A percentile compares a stretch with the other conserved stretches of the same genome.
These are phyloP conservation scores for Brachionus sp. DNA, from an alignment of 1,140 invertebrate genomes.

Conservation along the genomic window DNA sequence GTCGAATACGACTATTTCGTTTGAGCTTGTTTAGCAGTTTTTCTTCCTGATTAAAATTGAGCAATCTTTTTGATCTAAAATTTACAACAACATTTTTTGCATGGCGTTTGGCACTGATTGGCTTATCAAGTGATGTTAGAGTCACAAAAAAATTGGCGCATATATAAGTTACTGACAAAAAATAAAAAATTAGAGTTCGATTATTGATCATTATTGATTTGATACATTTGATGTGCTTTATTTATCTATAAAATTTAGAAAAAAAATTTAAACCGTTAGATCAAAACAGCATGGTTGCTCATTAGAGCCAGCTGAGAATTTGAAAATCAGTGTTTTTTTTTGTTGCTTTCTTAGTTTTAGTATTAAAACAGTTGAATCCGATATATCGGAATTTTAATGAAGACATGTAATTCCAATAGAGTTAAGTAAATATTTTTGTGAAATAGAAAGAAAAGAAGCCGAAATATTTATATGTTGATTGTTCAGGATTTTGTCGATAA, in stretches of 20 bases:
- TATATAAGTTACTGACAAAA: not conserved
- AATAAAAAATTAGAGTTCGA: not conserved
- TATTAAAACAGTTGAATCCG: not conserved
- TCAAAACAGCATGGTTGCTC: conserved; percentile 12
- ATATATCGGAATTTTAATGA: conserved; percentile 13
- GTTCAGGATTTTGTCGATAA: not conserved
- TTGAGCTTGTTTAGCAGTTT: not conserved
- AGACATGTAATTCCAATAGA: conserved; percentile 10
- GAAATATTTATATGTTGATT: not conserved
- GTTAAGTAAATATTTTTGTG: not conserved
- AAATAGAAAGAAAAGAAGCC: not conserved
- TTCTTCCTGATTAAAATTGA: conserved; percentile 4
- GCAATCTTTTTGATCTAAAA: not conserved
- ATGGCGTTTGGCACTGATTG: not conserved
- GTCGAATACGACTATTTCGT: not conserved
- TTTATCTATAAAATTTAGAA: not conserved
- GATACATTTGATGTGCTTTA: not conserved
- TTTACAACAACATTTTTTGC: not conserved
- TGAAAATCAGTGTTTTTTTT: not conserved
- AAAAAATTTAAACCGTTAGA: not conserved
- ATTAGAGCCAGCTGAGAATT: not conserved
- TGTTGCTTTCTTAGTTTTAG: not conserved
- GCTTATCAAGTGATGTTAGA: not conserved
- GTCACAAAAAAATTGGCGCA: not conserved
- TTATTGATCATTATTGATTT: not conserved